phyloP scores from a whole-genome alignment of 2,113 vertebrate genomes.

The Delphinapterus leucas region DNA sequence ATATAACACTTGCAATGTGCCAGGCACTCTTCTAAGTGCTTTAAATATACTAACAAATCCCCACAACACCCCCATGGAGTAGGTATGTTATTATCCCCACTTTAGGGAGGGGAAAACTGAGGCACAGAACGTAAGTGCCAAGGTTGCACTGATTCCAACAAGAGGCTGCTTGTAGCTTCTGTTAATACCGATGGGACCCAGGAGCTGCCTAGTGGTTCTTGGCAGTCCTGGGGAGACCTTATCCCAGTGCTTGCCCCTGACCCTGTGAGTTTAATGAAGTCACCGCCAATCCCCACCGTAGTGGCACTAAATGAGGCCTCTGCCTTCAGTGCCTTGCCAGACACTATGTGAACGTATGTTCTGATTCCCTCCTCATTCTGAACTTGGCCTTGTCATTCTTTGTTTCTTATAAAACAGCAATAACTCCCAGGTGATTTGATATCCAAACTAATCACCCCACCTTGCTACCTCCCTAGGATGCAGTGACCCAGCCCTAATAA shows the following conservation, averaged over 20 bases:
- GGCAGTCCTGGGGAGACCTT: background rate
- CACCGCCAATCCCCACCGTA: background rate
- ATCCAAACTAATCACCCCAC: background rate
- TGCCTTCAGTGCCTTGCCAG: background rate
- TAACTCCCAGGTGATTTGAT: background rate
- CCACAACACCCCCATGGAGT: background rate
- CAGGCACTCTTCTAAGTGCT: background rate
- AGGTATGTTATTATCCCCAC: background rate
- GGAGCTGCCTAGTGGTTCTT: background rate
- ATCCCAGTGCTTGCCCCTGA: background rate
- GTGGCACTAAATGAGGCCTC: background rate
- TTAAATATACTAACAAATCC: background rate
- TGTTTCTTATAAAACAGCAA: slow-evolving; percentile 34
- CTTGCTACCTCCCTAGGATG: background rate
- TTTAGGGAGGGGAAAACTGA: slow-evolving; percentile 14
- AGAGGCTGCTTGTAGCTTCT: background rate
- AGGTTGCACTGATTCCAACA: background rate
- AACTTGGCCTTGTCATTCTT: background rate
- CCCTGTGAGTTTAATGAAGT: background rate
- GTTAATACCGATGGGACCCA: background rate
- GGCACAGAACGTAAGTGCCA: background rate
- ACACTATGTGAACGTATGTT: background rate
- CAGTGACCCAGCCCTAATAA: background rate
- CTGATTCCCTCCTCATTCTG: background rate
- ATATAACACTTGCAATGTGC: background rate